Evolutionary conservation across 2,113 vertebrate species (phyloP), one percentile per base, ranked within the genome.

Genomic region (Antechinus flavipes): DNA sequence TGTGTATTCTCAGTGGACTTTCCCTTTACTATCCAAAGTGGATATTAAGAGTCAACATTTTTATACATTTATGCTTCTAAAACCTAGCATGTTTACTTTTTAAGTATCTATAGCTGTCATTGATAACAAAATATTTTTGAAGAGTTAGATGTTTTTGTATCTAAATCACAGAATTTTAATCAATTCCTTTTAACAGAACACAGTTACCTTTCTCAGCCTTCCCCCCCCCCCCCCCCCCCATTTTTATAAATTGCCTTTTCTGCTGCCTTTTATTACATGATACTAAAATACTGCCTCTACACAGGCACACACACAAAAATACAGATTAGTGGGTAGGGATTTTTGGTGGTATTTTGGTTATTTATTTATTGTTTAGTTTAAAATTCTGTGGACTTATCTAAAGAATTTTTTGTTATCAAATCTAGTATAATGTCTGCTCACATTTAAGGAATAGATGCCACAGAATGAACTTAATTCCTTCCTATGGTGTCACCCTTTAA

Each of bases 31-130:
- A 98, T 98, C 97, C 98, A 97, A 98, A 97, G 96, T 97, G 96
- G 97, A 91, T 98, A 96, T 97, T 98, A 98, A 98, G 97, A 99
- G 97, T 98, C 97, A 99, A 98, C 95, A 98, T 99, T 99, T 99
- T 99, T 99, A 99, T 99, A 99, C 99, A 99, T 99, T 99, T 99
- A 99, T 99, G 98, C 98, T 98, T 98, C 98, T 98, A 96, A 97
- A 84, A 98, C 96, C 97, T 97, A 98, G 98, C 93, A 93, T 97
- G 96, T 98, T 98, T 98, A 96, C 97, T 98, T 98, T 98, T 98
- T 97, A 98, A 94, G 91, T 98, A 97, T 98, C 98, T 98, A 91
- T 98, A 98, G 95, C 96, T 98, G 96, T 97, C 96, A 93, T 97
- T 98, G 98, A 84, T 97, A 98, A 97, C 90, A 97, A 96, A 95